These are phyloP conservation scores for Astreopora myriophthalma DNA, from an alignment of 64 coral and sea anemone genomes.

Conservation along the genomic window DNA sequence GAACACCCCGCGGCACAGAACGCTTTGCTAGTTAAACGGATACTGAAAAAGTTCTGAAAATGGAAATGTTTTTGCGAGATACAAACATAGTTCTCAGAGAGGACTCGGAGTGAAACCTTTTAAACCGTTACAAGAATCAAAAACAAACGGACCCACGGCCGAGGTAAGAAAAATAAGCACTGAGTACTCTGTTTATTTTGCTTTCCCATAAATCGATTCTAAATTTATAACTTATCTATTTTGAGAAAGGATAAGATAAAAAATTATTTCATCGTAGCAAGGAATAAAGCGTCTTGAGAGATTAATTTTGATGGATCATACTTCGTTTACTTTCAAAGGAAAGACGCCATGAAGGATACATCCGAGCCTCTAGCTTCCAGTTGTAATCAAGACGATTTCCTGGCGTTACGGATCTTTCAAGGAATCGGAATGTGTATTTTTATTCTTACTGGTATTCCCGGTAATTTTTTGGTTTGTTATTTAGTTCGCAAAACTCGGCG, in stretches of 20 bases:
- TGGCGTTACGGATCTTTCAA: slow-evolving; percentile 51
- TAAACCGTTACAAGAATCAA: neutral
- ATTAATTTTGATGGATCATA: neutral
- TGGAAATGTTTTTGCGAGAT: neutral
- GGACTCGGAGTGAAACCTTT: neutral
- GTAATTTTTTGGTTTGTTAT: slow-evolving; percentile 82
- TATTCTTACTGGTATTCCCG: slow-evolving; percentile 78
- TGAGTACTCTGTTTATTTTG: no score
- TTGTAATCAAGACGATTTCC: neutral
- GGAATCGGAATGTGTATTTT: slow-evolving; percentile 68
- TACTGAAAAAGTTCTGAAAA: neutral
- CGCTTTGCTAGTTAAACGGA: neutral
- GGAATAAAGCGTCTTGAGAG: neutral
- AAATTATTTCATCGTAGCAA: neutral
- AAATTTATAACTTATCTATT: no score
- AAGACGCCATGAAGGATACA: neutral
- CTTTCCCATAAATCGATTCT: no score
- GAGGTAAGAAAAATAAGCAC: no score
- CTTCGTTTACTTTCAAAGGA: slow-evolving; percentile 6
- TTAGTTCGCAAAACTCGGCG: slow-evolving; percentile 71
- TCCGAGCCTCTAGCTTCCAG: neutral
- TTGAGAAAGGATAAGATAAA: no score
- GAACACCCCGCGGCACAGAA: neutral
- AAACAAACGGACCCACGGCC: no score
- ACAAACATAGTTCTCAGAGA: neutral